Evolutionary conservation across 2,113 vertebrate genomes (phyloP), one percentile per base, ranked within the genome.

Genomic region (Phalacrocorax brasilianus): DNA sequence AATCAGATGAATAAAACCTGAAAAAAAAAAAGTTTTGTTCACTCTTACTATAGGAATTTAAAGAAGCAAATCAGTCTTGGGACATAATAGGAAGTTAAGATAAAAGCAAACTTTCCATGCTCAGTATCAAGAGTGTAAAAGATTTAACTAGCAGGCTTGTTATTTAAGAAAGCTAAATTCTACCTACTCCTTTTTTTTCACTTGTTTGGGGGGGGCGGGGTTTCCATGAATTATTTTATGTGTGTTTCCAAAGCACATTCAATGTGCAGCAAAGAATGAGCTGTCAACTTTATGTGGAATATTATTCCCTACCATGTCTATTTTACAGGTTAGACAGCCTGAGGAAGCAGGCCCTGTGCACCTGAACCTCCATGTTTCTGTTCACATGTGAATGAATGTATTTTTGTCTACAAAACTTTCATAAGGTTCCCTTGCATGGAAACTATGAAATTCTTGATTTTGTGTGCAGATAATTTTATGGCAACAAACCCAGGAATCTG

Each of bases 341-440:
- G 79, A 79, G 27, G 7, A 89, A 75, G 14, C 10, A 91, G 16
- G 4, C 0, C 7, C 1, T 92, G 8, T 22, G 68, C 19, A 55
- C 8, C 24, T 68, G 32, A 32, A 90, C 28, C 7, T 85, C 9
- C 4, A 21, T 2, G 2, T 24, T 24, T 62, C 14, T 49, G 14
- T 21, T 81, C 0, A 0, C 7, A 20, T 18, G 11, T 7, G 15
- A 70, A 6, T 20, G 5, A 21, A 49, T 13, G 6, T 30, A 17
- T 12, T 76, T 72, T 79, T 50, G 5, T 32, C 7, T 12, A 35
- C 8, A 72, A 83, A 79, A 32, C 2, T 5, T 7, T n/a, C n/a
- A 26, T 19, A 76, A 59, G 12, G 44, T 61, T 59, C 9, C 6
- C 2, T 22, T 83, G 12, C 23, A 32, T 80, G 23, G 15, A 49